These are phyloP conservation scores for Ailurus styani DNA, from an alignment of 2,113 vertebrate genomes.

Conservation along the genomic window DNA sequence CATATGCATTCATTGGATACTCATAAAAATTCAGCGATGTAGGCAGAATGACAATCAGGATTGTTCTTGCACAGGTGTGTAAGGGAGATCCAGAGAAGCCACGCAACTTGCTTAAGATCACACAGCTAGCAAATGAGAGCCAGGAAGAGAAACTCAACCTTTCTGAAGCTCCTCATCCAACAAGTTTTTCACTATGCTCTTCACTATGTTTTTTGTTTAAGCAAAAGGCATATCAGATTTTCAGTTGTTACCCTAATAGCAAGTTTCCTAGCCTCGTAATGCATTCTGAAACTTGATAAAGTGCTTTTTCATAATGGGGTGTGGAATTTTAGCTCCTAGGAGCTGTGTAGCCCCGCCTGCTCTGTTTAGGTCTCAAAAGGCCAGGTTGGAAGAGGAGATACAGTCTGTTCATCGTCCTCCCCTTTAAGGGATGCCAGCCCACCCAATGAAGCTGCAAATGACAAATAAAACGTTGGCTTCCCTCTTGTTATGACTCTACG, in stretches of 20 bases:
- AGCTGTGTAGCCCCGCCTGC: too few species aligned
- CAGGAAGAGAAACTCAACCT: not conserved
- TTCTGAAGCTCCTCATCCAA: not conserved
- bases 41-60: not conserved
- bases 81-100: not conserved
- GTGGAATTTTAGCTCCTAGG: not conserved
- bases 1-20: not conserved
- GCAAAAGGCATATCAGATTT: not conserved
- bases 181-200: not conserved
- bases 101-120: not conserved
- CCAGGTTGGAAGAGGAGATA: not conserved
- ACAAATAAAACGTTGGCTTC: not conserved
- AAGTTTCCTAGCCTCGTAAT: not conserved
- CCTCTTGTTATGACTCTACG: not conserved
- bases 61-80: not conserved
- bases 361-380: not conserved
- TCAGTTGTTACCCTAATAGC: not conserved
- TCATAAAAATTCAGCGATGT: not conserved
- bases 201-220: not conserved
- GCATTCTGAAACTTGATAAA: not conserved
- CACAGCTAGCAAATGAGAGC: not conserved
- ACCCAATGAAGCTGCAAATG: not conserved
- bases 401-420: accelerated
- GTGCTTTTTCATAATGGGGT: not conserved
- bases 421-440: not conserved